phyloP scores from a whole-genome alignment of 2,797 vertebrate species.

The Eulemur mongoz region DNA sequence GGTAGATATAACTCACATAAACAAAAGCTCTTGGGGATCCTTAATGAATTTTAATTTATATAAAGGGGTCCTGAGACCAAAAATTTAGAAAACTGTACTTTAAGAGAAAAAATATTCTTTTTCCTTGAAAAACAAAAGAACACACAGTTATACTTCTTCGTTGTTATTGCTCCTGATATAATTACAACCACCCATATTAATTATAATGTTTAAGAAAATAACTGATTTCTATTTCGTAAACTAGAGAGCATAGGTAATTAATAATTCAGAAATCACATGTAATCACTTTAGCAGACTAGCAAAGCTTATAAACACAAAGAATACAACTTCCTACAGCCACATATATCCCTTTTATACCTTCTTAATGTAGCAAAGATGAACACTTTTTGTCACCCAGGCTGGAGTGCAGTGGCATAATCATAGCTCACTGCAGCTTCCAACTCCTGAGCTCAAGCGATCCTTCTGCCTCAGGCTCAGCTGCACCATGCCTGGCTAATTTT shows the following conservation, averaged over 20 bases:
- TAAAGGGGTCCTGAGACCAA: slow-evolving; percentile 1
- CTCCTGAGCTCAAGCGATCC: no score
- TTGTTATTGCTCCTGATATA: neutral
- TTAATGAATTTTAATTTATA: slow-evolving; percentile 37
- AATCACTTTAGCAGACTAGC: neutral
- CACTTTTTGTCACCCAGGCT: neutral
- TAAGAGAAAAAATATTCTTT: neutral
- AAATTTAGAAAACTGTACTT: neutral
- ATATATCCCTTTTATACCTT: neutral
- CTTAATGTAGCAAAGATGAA: slow-evolving; percentile 18
- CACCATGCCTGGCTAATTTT: no score
- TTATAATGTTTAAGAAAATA: slow-evolving; percentile 14
- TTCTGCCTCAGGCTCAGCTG: no score
- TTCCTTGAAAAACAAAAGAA: slow-evolving; percentile 8
- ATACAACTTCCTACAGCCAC: neutral
- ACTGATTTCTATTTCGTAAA: neutral
- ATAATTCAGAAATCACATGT: neutral
- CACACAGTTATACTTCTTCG: neutral
- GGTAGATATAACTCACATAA: neutral
- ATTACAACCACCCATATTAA: neutral
- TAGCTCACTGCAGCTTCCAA: no score
- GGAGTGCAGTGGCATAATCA: no score
- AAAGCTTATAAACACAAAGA: slow-evolving; percentile 14
- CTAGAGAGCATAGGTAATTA: neutral
- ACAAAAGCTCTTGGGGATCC: neutral